Conservation (phyloP, 2,113 vertebrate species). For the Stomatorhinus ivindoensis region DNA sequence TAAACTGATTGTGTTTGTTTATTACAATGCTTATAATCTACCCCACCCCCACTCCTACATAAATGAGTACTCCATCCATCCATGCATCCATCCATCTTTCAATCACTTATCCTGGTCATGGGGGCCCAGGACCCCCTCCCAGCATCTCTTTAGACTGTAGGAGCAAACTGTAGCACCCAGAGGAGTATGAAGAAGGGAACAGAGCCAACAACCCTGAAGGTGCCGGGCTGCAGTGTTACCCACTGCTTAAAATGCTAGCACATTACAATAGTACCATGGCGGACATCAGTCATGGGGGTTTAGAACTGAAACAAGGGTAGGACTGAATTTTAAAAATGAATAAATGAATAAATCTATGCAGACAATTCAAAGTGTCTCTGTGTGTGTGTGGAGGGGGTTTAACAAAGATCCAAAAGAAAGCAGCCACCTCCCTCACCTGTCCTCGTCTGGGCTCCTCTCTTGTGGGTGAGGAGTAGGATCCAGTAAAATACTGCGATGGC, state of each 20-base stretch:
- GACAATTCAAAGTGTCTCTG: not conserved
- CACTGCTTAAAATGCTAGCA: not conserved
- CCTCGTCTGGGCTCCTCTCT: constrained; percentile 84
- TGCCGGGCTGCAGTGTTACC: not conserved
- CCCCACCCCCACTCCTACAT: not conserved
- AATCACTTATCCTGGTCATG: not conserved
- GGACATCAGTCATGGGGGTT: not conserved
- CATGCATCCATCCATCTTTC: not conserved
- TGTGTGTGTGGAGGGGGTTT: not conserved
- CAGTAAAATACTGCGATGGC: constrained; percentile 85
- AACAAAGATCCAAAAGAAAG: not conserved
- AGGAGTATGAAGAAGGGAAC: not conserved
- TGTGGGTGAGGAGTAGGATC: constrained; percentile 86
- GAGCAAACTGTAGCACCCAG: not conserved
- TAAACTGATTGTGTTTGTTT: not conserved
- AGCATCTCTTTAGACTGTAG: not conserved
- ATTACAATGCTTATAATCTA: not conserved
- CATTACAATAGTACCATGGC: not conserved
- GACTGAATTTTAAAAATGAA: not conserved
- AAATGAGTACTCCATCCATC: not conserved
- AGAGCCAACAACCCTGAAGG: not conserved
- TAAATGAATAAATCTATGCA: not conserved
- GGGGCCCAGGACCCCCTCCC: not conserved
- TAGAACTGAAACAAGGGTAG: not conserved
- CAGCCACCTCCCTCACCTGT: constrained; percentile 65